Percentiles rank a stretch among this genome's conserved stretches.
Conservation (phyloP, 2,797 vertebrate species). For the Spheniscus humboldti region DNA sequence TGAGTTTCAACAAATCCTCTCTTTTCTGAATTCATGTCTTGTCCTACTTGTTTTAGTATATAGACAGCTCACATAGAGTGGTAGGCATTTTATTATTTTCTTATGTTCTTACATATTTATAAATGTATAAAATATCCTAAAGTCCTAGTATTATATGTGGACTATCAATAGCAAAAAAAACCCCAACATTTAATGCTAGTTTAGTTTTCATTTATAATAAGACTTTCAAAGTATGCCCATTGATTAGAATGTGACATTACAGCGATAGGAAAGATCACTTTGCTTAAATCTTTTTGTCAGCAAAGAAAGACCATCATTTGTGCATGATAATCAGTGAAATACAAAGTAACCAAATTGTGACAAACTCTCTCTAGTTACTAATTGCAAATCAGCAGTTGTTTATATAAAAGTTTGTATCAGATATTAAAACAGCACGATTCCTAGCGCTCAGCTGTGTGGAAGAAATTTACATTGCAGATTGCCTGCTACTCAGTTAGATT, state of each 20-base stretch:
- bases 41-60: neutral
- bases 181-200: neutral
- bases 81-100: neutral
- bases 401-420: neutral
- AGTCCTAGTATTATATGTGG: neutral
- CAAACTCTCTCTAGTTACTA: neutral
- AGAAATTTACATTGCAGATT: neutral
- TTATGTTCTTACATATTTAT: neutral
- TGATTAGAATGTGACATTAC: neutral
- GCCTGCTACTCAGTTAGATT: neutral
- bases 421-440: neutral
- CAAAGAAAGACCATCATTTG: neutral
- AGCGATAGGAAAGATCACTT: neutral
- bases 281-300: neutral
- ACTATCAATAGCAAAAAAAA: neutral
- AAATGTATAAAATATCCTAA: neutral
- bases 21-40: neutral
- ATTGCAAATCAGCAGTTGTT: neutral
- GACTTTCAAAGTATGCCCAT: neutral
- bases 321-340: neutral
- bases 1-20: neutral
- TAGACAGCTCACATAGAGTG: neutral
- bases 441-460: neutral
- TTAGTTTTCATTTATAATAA: neutral
- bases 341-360: neutral